Evolutionary conservation across 2,797 vertebrate genomes (phyloP), one percentile per base, ranked within the genome.

Genomic region (Sarcophilus harrisii): DNA sequence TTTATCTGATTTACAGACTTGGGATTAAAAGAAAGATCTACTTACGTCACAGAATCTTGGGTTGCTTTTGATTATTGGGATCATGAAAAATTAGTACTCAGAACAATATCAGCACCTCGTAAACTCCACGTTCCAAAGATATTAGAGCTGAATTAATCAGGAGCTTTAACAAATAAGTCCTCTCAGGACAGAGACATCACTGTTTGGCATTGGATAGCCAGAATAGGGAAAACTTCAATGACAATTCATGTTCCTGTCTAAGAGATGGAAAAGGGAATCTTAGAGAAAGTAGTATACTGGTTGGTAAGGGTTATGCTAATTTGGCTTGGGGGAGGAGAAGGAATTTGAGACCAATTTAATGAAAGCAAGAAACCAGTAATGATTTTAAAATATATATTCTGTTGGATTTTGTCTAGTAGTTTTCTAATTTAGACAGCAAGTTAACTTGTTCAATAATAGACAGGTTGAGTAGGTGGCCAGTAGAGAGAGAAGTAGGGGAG

Each of bases 1-100:
- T 73, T 81, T 45, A 93, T 89, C 73, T 58, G 45, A 58, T 93
- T 93, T 58, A 57, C 27, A 57, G 57, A 93, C 21, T 87, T 29
- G 57, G 12, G 29, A 87, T 62, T 60, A 89, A n/a, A 92, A 93
- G 29, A n/a, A 52, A 93, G 57, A 3, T 18, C 14, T 93, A 52
- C n/a, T 89, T 57, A 32, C 28, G 45, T 45, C 54, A 24, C n/a
- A 89, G 29, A 54, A 55, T 58, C 13, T 93, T 93, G 55, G 55
- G 28, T 58, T 57, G 73, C 55, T 38, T 55, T 49, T 52, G 73
- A 89, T 90, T 11, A 93, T 14, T 57, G 38, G 54, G 29, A 27
- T 93, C 57, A 45, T 45, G n/a, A 89, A 11, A 73, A 0, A 27
- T 52, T 18, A n/a, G 54, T 5, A 32, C 60, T 45, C n/a, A 58